These are phyloP conservation scores for Arothron firmamentum DNA, from an alignment of 2,113 vertebrate genomes.

Conservation along the genomic window DNA sequence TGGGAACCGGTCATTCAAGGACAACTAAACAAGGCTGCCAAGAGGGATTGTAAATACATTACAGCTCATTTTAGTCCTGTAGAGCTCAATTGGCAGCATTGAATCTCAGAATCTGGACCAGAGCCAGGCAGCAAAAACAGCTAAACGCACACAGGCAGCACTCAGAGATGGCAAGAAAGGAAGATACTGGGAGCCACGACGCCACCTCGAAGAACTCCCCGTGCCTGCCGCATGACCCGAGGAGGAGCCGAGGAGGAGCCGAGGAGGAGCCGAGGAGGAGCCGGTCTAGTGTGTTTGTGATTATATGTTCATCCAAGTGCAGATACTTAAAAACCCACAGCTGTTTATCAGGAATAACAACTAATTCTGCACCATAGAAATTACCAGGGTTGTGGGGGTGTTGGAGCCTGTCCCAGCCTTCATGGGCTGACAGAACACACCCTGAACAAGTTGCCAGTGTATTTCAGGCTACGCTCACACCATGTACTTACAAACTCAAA, in stretches of 20 bases:
- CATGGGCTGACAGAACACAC: too few species aligned
- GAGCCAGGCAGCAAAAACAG: conserved; percentile 60
- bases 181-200: conserved; percentile 52
- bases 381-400: too few species aligned
- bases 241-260: conserved; percentile 31
- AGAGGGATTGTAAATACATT: conserved; percentile 69
- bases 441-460: too few species aligned
- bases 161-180: conserved; percentile 38
- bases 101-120: conserved; percentile 54
- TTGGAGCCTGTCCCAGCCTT: too few species aligned
- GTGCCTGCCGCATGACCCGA: conserved; percentile 63
- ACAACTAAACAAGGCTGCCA: conserved; percentile 58
- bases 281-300: conserved; percentile 37
- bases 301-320: conserved; percentile 2
- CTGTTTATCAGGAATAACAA: too few species aligned
- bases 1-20: conserved; percentile 63
- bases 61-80: conserved; percentile 60
- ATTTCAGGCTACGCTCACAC: too few species aligned
- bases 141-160: conserved; percentile 35
- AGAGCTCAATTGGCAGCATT: conserved; percentile 58
- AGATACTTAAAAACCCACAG: not conserved
- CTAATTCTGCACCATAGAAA: too few species aligned
- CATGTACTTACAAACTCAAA: too few species aligned
- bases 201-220: conserved; percentile 48
- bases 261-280: conserved; percentile 34